phyloP scores from a whole-genome alignment of 2,797 vertebrate species.

The Emys orbicularis region DNA sequence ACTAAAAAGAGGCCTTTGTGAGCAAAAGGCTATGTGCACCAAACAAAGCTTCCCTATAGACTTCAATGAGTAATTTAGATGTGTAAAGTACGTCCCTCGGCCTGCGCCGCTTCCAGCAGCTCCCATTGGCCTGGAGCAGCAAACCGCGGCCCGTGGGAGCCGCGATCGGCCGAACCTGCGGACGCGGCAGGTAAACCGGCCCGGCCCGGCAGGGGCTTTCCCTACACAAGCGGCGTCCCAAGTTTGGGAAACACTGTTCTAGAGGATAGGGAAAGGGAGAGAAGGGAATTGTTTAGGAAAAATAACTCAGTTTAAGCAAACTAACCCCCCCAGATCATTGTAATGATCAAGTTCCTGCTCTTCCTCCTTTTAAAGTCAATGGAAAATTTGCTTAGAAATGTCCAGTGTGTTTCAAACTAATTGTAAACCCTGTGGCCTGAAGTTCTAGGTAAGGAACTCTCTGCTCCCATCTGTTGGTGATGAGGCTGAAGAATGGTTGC shows the following conservation, averaged over 20 bases:
- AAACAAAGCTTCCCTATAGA: neutral
- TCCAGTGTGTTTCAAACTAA: neutral
- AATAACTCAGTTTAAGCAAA: neutral
- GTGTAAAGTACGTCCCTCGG: neutral
- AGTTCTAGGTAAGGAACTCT: no score
- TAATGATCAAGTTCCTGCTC: rapidly evolving
- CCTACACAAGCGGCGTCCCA: no score
- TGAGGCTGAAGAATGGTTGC: no score
- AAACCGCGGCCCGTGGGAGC: no score
- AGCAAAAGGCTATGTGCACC: neutral
- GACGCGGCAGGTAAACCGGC: no score
- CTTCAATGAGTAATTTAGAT: neutral
- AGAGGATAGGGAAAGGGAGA: neutral
- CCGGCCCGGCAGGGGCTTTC: no score
- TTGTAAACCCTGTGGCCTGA: no score
- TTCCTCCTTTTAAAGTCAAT: neutral
- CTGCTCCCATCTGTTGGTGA: no score
- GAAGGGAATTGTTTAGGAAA: neutral
- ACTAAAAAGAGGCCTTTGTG: neutral
- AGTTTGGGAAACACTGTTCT: no score
- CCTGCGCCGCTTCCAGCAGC: no score
- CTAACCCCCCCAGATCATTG: neutral
- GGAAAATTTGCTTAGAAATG: neutral
- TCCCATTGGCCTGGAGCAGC: no score
- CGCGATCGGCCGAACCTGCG: no score